phyloP scores from a whole-genome alignment of 2,888 invertebrate species.

The Drosophila paucipuncta region DNA sequence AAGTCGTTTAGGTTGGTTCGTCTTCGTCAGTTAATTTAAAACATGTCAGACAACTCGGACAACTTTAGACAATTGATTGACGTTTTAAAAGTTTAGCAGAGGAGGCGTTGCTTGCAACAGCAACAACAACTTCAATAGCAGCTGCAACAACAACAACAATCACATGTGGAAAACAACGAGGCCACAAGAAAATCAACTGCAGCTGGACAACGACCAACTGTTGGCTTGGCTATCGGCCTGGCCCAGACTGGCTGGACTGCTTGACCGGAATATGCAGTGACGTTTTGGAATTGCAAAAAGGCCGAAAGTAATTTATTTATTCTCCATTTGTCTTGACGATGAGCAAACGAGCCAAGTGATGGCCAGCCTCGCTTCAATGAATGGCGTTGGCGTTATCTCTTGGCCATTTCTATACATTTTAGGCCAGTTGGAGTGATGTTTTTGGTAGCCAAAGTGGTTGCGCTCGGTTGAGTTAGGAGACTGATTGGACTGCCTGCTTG shows the following conservation, averaged over 20 bases:
- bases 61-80: slow-evolving; percentile 84
- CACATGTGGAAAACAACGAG: slow-evolving; percentile 37
- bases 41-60: slow-evolving; percentile 84
- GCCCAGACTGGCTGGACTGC: slow-evolving; percentile 29
- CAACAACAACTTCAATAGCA: slow-evolving; percentile 29
- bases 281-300: slow-evolving; percentile 79
- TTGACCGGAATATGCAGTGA: slow-evolving; percentile 72
- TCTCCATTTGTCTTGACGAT: slow-evolving; percentile 82
- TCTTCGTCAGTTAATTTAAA: slow-evolving; percentile 85
- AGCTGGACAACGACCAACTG: slow-evolving; percentile 54
- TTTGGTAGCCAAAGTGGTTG: slow-evolving; percentile 19
- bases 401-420: slow-evolving; percentile 3
- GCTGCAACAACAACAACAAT: slow-evolving; percentile 44
- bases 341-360: slow-evolving; percentile 81
- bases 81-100: slow-evolving; percentile 84
- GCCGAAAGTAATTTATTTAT: slow-evolving; percentile 82
- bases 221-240: slow-evolving; percentile 40
- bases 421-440: not conserved
- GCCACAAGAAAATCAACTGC: slow-evolving; percentile 64
- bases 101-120: slow-evolving; percentile 73
- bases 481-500: slow-evolving; percentile 18
- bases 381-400: slow-evolving; percentile 57
- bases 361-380: slow-evolving; percentile 75
- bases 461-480: slow-evolving; percentile 35
- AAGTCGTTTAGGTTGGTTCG: slow-evolving; percentile 81